Percentiles rank a stretch among this genome's conserved stretches.
Evolutionary conservation across 2,113 vertebrate species (phyloP).

Genomic region (Mystacornis crossleyi): DNA sequence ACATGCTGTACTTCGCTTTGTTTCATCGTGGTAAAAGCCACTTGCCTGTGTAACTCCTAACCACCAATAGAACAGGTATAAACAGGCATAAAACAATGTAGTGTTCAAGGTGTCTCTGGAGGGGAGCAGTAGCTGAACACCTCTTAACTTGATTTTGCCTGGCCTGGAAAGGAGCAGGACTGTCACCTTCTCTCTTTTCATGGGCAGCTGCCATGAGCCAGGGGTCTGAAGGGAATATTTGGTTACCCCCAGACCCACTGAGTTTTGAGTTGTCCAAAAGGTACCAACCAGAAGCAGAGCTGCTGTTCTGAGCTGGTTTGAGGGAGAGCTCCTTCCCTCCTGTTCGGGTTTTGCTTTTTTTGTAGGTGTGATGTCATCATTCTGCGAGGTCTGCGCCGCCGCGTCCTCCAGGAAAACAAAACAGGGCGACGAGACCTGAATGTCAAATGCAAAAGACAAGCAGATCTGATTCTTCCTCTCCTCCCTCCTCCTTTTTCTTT

Average conservation of each 20-base stretch:
- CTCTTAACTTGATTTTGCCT: background rate
- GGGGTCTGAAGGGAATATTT: background rate
- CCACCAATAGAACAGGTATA: background rate
- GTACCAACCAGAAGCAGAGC: background rate
- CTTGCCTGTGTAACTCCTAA: background rate
- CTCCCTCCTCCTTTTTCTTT: constrained; percentile 37
- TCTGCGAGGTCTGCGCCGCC: constrained; percentile 22
- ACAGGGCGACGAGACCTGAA: constrained; percentile 37
- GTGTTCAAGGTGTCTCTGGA: background rate
- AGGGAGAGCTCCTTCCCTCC: background rate
- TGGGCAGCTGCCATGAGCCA: background rate
- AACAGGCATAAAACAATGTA: background rate
- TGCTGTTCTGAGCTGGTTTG: background rate
- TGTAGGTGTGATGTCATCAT: constrained; percentile 40
- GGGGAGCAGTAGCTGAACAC: background rate
- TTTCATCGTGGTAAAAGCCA: background rate
- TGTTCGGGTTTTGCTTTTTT: background rate
- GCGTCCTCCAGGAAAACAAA: constrained; percentile 63
- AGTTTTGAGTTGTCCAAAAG: background rate
- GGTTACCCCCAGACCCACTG: background rate
- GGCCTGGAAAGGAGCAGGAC: background rate
- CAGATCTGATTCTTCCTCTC: constrained; percentile 27
- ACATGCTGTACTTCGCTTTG: background rate
- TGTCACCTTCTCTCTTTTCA: background rate
- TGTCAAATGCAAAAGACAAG: constrained; percentile 38